Evolutionary conservation across 1,140 invertebrate species (phyloP).

Genomic region (Formica exsecta): DNA sequence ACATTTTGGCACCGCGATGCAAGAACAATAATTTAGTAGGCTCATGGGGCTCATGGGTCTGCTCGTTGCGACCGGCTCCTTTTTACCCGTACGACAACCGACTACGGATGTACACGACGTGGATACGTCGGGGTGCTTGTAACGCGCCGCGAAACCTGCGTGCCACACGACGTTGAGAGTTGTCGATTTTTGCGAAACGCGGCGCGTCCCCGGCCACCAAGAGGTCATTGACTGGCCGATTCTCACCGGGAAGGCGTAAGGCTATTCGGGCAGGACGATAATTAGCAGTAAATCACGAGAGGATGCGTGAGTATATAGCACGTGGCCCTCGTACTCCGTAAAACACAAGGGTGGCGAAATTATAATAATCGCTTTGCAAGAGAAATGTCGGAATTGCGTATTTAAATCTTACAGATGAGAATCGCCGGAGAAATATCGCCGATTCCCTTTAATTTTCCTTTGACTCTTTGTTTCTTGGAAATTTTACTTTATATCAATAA

Average conservation of each 20-base stretch:
- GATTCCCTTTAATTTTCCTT: not conserved
- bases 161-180: slow-evolving; percentile 74
- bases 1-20: slow-evolving; percentile 80
- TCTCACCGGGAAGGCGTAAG: slow-evolving; percentile 74
- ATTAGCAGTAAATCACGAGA: slow-evolving; percentile 76
- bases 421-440: slow-evolving; percentile 25
- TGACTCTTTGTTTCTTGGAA: not conserved
- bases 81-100: slow-evolving; percentile 57
- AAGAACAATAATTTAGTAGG: slow-evolving; percentile 80
- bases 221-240: slow-evolving; percentile 78
- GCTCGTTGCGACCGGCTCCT: slow-evolving; percentile 57
- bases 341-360: slow-evolving; percentile 70
- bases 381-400: slow-evolving; percentile 43
- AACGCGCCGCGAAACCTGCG: slow-evolving; percentile 68
- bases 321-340: slow-evolving; percentile 65
- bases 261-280: slow-evolving; percentile 71
- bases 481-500: not conserved
- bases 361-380: slow-evolving; percentile 69
- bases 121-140: slow-evolving; percentile 62
- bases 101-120: slow-evolving; percentile 42
- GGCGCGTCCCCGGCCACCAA: slow-evolving; percentile 59
- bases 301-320: slow-evolving; percentile 67
- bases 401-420: slow-evolving; percentile 54
- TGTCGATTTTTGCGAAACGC: slow-evolving; percentile 80
- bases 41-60: slow-evolving; percentile 51